Evolutionary conservation across 2,113 vertebrate genomes (phyloP), one percentile per base, ranked within the genome.

Genomic region (Tiliqua scincoides): DNA sequence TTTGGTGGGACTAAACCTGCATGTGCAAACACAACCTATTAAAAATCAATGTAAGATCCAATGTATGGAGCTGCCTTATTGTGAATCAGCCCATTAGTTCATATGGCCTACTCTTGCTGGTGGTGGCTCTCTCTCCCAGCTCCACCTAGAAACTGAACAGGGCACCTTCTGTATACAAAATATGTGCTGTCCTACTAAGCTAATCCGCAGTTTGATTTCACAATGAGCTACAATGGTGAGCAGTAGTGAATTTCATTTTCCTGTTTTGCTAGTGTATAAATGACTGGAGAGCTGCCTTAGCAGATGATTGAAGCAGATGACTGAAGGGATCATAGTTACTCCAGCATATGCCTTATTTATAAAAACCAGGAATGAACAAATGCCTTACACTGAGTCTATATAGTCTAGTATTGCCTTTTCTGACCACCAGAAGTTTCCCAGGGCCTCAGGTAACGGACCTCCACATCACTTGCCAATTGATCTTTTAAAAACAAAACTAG

Each of bases 1-100:
- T 92, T 97, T 96, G 20, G 95, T 97, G 21, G 95, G 94, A 40
- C 88, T 93, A 93, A 97, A 97, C 83, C 94, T 97, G 73, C 23
- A 85, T 4, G 77, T 21, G 27, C 25, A 63, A 9, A 23, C 15
- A 48, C 15, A 27, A 74, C 1, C 18, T 59, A 76, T 70, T 70
- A 76, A 82, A 52, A 78, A 18, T 35, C 32, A 73, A 54, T 78
- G 21, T 72, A 80, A 67, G 52, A 35, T 70, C 71, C 54, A 27
- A 63, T 6, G 37, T 67, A 48, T 48, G 8, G n/a, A n/a, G n/a
- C n/a, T n/a, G 43, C 43, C 43, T 48, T 48, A 48, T 48, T 48
- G 4, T 48, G 43, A 48, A 48, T 48, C 43, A 48, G 8, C 8
- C 8, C 43, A 48, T 48, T 48, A 8, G 43, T 48, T 8, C 43